Conservation (phyloP, 2,113 vertebrate species). For the Dipodomys merriami region DNA sequence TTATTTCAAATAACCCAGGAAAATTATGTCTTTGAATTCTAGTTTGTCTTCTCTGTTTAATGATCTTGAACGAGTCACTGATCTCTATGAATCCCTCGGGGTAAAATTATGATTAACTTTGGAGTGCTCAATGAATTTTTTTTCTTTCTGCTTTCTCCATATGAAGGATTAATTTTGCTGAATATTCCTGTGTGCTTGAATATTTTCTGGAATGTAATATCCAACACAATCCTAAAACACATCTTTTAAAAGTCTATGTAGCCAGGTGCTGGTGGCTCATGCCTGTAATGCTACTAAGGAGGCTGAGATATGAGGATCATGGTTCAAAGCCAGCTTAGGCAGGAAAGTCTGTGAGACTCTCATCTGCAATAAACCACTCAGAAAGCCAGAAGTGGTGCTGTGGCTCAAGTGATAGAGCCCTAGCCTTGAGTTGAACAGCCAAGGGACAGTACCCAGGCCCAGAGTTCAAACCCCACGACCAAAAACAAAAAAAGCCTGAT, state of each 20-base stretch:
- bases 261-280: too few species aligned
- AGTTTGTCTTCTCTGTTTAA: slow-evolving; percentile 18
- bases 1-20: slow-evolving; percentile 20
- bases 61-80: neutral
- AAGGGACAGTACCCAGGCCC: too few species aligned
- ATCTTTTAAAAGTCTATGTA: too few species aligned
- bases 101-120: slow-evolving; percentile 20
- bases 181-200: neutral
- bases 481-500: neutral
- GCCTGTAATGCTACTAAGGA: too few species aligned
- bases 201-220: neutral
- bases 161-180: neutral
- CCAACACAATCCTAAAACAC: neutral
- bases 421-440: too few species aligned
- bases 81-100: neutral
- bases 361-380: too few species aligned
- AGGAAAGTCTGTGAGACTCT: too few species aligned
- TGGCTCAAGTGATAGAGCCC: too few species aligned
- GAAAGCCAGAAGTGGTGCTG: too few species aligned
- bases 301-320: too few species aligned
- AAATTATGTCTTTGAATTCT: slow-evolving; percentile 40
- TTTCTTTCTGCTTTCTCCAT: slow-evolving; percentile 43
- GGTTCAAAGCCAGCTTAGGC: too few species aligned
- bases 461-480: too few species aligned
- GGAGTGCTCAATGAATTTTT: neutral